Evolutionary conservation across 2,113 vertebrate species (phyloP).

Genomic region (Archocentrus centrarchus): DNA sequence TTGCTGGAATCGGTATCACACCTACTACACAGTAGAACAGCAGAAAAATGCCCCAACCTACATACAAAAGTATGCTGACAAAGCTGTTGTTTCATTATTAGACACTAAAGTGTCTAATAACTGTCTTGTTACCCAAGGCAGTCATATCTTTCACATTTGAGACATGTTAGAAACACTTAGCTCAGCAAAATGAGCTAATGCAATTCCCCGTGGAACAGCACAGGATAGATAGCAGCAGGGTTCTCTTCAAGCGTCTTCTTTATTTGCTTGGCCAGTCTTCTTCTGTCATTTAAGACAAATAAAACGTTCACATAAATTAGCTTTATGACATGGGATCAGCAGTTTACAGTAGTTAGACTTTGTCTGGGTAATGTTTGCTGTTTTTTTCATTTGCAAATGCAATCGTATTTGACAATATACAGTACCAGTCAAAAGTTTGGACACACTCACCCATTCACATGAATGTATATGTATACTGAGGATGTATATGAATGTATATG

Average conservation of each 20-base stretch:
- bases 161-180: slow-evolving; percentile 41
- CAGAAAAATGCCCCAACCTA: neutral
- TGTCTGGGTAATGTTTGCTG: too few relatives aligned
- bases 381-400: too few relatives aligned
- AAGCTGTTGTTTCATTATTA: slow-evolving; percentile 28
- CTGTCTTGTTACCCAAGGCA: slow-evolving; percentile 18
- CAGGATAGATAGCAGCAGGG: neutral
- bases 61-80: slow-evolving; percentile 7
- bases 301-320: too few relatives aligned
- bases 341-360: too few relatives aligned
- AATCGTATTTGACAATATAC: neutral
- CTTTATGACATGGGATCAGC: too few relatives aligned
- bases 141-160: slow-evolving; percentile 9
- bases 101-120: slow-evolving; percentile 15
- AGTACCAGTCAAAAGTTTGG: too few relatives aligned
- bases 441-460: too few relatives aligned
- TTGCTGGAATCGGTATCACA: neutral
- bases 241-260: neutral
- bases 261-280: neutral
- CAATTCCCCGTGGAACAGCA: neutral
- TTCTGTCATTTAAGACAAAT: neutral
- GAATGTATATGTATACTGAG: too few relatives aligned
- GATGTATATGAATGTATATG: too few relatives aligned
- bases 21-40: neutral
- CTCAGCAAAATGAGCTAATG: slow-evolving; percentile 32